Evolutionary conservation across 2,888 invertebrate species (phyloP), one percentile per base, ranked within the genome.

Genomic region (Ditula angustiorana): DNA sequence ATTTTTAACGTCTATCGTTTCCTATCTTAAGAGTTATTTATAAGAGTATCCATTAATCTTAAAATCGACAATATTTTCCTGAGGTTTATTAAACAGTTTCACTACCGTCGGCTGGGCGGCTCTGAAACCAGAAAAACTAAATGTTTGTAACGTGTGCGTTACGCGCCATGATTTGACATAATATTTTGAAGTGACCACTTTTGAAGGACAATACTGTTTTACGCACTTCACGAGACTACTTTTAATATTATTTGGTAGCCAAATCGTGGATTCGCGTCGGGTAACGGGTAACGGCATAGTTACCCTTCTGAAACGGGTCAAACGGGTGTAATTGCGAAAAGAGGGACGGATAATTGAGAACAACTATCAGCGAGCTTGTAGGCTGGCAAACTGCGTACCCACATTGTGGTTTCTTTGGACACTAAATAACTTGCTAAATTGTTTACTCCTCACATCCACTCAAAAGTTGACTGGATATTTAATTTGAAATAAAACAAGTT

Each of bases 251-350:
- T 16, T 49, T 16, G 28, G n/a, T n/a, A n/a, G n/a, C n/a, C n/a
- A n/a, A n/a, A n/a, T 28, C 11, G 24, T n/a, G 24, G 24, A 0
- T n/a, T n/a, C n/a, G 26, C 26, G 26, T 4, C 0, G 28, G 49
- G 47, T 24, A 10, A 26, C 49, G 26, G 10, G 28, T 26, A 49
- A 28, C 13, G 21, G 30, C 44, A 57, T 44, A 46, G 47, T 35
- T 47, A 11, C 44, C 23, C 16, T 33, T 16, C 52, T 52, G 33
- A 16, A 49, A 24, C 11, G 24, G 35, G 23, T 52, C 24, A 16
- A 49, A 24, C 11, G 24, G 35, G 23, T 47, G 52, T 52, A 58
- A 35, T 47, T 47, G 47, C 58, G 44, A 47, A 58, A 47, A 58
- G 23, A 33, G 58, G 24, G 16, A 13, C 33, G 47, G 46, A 26